phyloP scores from a whole-genome alignment of 30 jellyfish, hydroid and myxozoan genomes.

The Aurelia sp. region DNA sequence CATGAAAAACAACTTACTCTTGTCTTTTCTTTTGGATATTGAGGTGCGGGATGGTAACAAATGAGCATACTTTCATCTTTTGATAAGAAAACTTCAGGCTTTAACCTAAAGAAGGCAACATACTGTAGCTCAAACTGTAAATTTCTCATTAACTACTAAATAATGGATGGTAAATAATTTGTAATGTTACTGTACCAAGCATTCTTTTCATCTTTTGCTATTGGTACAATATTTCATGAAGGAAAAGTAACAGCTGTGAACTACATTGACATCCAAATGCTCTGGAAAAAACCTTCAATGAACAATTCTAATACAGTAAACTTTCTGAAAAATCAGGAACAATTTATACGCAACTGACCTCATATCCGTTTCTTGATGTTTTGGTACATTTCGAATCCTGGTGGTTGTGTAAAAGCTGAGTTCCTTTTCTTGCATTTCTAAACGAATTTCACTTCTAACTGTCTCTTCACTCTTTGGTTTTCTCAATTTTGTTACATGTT shows the following conservation, averaged over 20 bases:
- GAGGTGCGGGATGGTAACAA: conserved; percentile 85
- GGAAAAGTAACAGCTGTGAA: too few species aligned
- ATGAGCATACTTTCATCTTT: conserved; percentile 61
- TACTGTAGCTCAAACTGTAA: too few species aligned
- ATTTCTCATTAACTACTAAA: too few species aligned
- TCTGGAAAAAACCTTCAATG: too few species aligned
- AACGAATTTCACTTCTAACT: conserved; percentile 43
- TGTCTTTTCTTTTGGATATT: conserved; percentile 62
- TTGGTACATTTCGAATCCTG: conserved; percentile 37
- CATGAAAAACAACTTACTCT: conserved; percentile 47
- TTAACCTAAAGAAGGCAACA: conserved; percentile 8
- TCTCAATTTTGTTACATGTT: conserved; percentile 49
- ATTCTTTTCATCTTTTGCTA: too few species aligned
- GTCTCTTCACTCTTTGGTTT: conserved; percentile 72
- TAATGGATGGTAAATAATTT: too few species aligned
- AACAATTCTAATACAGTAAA: too few species aligned
- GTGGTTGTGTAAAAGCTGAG: conserved; percentile 46
- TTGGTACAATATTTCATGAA: too few species aligned
- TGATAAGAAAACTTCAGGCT: conserved; percentile 76
- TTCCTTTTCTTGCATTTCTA: conserved; percentile 42
- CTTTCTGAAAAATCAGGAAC: too few species aligned
- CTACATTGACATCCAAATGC: too few species aligned
- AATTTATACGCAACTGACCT: neutral
- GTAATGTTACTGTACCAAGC: too few species aligned
- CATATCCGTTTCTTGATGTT: conserved; percentile 13